Evolutionary conservation across 1,140 invertebrate species (phyloP).

Genomic region (Lamellibrachia luymesi): DNA sequence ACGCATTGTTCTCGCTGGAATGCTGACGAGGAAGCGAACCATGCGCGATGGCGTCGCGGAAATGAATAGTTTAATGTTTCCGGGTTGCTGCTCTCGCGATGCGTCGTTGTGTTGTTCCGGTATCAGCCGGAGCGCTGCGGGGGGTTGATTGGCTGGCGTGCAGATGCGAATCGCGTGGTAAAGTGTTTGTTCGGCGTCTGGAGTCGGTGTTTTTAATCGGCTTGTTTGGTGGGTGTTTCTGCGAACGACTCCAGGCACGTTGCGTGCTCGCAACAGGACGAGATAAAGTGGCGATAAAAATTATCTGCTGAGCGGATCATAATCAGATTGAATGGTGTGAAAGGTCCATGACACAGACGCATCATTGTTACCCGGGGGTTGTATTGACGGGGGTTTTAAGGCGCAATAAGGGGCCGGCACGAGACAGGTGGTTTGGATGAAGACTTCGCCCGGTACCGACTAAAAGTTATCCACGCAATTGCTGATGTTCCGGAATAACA

Average conservation of each 20-base stretch:
- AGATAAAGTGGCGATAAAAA: not conserved
- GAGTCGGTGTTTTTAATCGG: not conserved
- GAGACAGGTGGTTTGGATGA: not conserved
- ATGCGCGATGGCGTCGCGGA: not conserved
- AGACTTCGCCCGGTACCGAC: not conserved
- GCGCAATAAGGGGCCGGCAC: not conserved
- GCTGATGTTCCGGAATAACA: not conserved
- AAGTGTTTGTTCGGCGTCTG: not conserved
- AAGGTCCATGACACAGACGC: not conserved
- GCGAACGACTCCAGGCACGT: not conserved
- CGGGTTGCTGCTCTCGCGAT: not conserved
- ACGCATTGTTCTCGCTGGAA: not conserved
- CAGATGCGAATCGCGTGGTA: not conserved
- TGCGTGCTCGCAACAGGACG: not conserved
- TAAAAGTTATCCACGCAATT: not conserved
- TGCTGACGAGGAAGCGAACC: not conserved
- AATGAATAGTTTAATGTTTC: not conserved
- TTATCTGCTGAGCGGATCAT: not conserved
- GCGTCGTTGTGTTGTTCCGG: not conserved
- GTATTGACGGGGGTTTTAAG: not conserved
- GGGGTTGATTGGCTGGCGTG: not conserved
- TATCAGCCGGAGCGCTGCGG: not conserved
- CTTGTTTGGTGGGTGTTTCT: not conserved
- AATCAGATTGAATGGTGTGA: slow-evolving; percentile 1
- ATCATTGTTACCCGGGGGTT: not conserved